phyloP scores from a whole-genome alignment of 2,888 invertebrate genomes.

The Eilema caniola region DNA sequence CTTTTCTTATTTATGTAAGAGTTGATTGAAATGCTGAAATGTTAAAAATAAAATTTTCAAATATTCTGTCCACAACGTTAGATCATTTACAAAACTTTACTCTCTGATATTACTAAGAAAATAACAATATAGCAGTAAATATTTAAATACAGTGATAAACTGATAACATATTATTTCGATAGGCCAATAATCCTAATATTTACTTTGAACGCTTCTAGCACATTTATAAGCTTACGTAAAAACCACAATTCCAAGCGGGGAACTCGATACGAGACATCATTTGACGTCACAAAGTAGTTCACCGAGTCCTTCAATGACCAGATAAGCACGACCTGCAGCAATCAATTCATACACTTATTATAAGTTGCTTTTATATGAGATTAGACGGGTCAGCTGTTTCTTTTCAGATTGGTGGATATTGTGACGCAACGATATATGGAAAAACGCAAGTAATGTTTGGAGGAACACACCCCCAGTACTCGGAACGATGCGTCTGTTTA shows the following conservation, averaged over 20 bases:
- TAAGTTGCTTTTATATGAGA: background rate
- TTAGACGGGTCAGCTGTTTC: constrained; percentile 12
- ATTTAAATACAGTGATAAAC: background rate
- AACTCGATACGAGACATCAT: constrained; percentile 33
- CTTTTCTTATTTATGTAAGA: background rate
- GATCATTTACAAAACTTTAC: background rate
- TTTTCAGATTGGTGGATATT: constrained; percentile 21
- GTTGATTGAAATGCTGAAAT: background rate
- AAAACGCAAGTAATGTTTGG: constrained; percentile 41
- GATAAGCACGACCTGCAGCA: constrained; percentile 36
- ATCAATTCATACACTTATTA: constrained; percentile 16
- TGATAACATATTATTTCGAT: too few relatives aligned
- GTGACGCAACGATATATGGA: constrained; percentile 42
- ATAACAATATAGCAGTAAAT: background rate
- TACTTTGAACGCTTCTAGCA: constrained; percentile 35
- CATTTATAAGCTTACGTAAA: constrained; percentile 55
- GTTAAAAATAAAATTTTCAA: background rate
- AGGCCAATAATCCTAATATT: background rate
- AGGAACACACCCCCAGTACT: constrained; percentile 52
- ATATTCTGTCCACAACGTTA: background rate
- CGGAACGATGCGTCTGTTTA: constrained; percentile 29
- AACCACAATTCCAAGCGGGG: constrained; percentile 44
- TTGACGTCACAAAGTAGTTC: constrained; percentile 52
- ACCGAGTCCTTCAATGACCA: constrained; percentile 32
- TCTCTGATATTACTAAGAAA: background rate